Percentiles rank a stretch among this genome's conserved stretches.
Evolutionary conservation across 2,113 vertebrate species (phyloP).

Genomic region (Morone saxatilis): DNA sequence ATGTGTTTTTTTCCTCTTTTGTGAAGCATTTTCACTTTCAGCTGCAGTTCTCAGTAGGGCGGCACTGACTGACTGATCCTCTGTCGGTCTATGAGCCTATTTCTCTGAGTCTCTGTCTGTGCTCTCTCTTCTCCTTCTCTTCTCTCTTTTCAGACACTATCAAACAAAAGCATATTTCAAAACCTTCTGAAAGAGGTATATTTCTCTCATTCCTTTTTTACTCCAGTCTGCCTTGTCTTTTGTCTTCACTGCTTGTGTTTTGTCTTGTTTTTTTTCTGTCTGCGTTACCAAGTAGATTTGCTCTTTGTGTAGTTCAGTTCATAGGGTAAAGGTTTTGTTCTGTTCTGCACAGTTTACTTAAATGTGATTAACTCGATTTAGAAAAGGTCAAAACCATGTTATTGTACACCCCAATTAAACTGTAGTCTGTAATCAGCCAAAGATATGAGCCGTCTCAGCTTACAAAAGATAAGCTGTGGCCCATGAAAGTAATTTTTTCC

Average conservation of each 20-base stretch:
- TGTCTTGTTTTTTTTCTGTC: constrained; percentile 27
- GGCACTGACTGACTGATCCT: constrained; percentile 34
- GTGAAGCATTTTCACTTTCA: constrained; percentile 63
- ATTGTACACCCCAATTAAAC: constrained; percentile 13
- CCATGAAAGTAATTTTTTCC: constrained; percentile 21
- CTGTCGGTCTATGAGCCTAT: constrained; percentile 52
- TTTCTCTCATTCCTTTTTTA: constrained; percentile 79
- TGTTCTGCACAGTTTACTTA: constrained; percentile 8
- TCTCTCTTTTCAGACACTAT: constrained; percentile 97
- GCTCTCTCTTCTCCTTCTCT: constrained; percentile 76
- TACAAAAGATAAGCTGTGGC: constrained; percentile 25
- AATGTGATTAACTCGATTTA: constrained; percentile 24
- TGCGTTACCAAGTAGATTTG: constrained; percentile 38
- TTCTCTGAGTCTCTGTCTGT: constrained; percentile 76
- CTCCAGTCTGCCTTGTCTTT: constrained; percentile 49
- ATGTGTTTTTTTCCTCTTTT: constrained; percentile 45
- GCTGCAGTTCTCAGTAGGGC: constrained; percentile 35
- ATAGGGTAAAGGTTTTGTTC: constrained; percentile 11
- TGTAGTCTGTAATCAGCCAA: constrained; percentile 10
- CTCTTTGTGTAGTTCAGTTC: constrained; percentile 32
- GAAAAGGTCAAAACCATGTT: constrained; percentile 6
- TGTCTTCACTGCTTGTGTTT: constrained; percentile 57
- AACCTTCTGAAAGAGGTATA: constrained; percentile 98
- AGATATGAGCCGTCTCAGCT: constrained; percentile 12
- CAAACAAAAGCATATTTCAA: constrained; percentile 99